These are phyloP conservation scores for Mirounga angustirostris DNA, from an alignment of 2,113 vertebrate species.

Conservation along the genomic window DNA sequence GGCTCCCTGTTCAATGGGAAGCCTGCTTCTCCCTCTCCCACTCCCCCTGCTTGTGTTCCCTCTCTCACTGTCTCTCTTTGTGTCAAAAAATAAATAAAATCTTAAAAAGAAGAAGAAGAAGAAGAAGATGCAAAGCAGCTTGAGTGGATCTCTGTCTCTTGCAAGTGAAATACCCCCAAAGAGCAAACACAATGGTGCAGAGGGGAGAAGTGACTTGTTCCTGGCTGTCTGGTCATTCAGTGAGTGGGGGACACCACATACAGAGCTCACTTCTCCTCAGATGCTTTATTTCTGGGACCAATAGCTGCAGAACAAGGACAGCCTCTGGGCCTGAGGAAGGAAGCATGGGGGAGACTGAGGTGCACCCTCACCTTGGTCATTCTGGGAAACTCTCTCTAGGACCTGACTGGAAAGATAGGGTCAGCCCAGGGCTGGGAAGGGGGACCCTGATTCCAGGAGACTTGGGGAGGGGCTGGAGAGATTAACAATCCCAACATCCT, in stretches of 20 bases:
- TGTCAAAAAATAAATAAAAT: too few relatives aligned
- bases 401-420: background rate
- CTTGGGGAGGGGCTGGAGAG: background rate
- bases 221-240: rapidly evolving
- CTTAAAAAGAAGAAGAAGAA: too few relatives aligned
- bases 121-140: background rate
- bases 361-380: rapidly evolving
- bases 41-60: too few relatives aligned
- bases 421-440: rapidly evolving
- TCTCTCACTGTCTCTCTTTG: too few relatives aligned
- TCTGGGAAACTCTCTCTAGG: background rate
- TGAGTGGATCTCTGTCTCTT: background rate
- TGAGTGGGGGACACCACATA: background rate
- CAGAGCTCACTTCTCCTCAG: background rate
- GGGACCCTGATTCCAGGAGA: background rate
- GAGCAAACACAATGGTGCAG: rapidly evolving
- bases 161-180: rapidly evolving
- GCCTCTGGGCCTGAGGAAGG: background rate
- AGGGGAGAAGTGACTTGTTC: too few relatives aligned
- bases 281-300: conserved; percentile 61
- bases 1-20: too few relatives aligned
- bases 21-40: too few relatives aligned
- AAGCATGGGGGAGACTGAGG: background rate
- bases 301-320: background rate
- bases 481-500: background rate